Evolutionary conservation across 1,140 invertebrate genomes (phyloP), one percentile per base, ranked within the genome.

Genomic region (Sogatella furcifera): DNA sequence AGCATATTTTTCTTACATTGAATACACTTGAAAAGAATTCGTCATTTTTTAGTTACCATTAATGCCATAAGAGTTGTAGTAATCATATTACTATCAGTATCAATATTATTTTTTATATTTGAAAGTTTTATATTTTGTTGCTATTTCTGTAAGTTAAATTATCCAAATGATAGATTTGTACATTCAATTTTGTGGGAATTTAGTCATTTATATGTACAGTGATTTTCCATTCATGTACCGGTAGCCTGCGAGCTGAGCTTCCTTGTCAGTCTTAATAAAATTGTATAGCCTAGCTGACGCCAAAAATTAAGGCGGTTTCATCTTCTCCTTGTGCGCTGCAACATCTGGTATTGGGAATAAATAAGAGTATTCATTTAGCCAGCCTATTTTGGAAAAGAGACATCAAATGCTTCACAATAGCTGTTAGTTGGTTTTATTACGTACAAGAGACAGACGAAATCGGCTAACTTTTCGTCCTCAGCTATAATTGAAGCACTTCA

Each of bases 1-100:
- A 55, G 52, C 46, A 49, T 49, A 17, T 22, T 49, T 49, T 49
- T 19, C 17, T 19, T 19, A 49, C 15, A 19, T 49, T 13, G 8
- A 22, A 5, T 49, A 49, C 46, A 49, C 46, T 19, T 6, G 14
- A 49, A 17, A 19, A 10, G 5, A 9, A 19, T 49, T 19, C 9
- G 15, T 49, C 15, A 19, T 22, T 17, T 60, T 60, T 60, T 49
- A 60, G 59, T 60, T 60, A 55, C 59, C 52, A 60, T 60, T 60
- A 60, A 55, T 60, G 59, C 59, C 59, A 60, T 55, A 60, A 60
- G 59, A 55, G 28, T 5, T 19, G 21, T 49, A 49, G 21, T 19
- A 49, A 22, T 49, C 2, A 49, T 19, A 19, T 49, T 49, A 49
- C 3, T 5, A 14, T 1, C 3, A 10, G 34, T 38, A 38, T 38